Evolutionary conservation across 2,888 invertebrate species (phyloP).

Genomic region (Tenthredo amoena): DNA sequence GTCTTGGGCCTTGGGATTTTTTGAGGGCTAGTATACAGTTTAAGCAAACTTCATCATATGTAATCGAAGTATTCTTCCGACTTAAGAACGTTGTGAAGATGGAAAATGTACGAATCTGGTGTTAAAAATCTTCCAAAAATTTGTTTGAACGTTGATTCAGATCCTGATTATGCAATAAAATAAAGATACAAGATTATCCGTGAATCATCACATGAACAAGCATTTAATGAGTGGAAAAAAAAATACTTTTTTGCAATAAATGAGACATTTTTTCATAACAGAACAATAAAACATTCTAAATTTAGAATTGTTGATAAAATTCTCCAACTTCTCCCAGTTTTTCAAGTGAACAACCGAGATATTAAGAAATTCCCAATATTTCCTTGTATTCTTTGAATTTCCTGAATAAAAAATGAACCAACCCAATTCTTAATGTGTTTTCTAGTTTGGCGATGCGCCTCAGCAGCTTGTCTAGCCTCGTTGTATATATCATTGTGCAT

Average conservation of each 20-base stretch:
- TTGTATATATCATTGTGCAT: conserved; percentile 96
- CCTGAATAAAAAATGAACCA: conserved; percentile 12
- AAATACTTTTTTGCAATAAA: background rate
- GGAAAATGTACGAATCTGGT: too few species aligned
- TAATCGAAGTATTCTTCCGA: too few species aligned
- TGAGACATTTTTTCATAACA: background rate
- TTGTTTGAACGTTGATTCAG: too few species aligned
- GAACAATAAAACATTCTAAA: background rate
- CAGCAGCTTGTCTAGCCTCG: conserved; percentile 97
- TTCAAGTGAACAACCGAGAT: background rate
- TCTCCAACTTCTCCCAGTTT: background rate
- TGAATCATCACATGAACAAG: too few species aligned
- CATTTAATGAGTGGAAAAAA: too few species aligned
- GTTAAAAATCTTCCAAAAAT: too few species aligned
- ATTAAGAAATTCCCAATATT: background rate
- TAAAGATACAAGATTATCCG: too few species aligned
- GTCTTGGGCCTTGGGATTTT: background rate
- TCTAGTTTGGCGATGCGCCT: conserved; percentile 97
- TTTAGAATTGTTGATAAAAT: background rate
- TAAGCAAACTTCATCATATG: too few species aligned
- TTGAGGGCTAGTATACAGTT: too few species aligned
- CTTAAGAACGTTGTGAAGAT: too few species aligned
- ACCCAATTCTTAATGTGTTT: conserved; percentile 94
- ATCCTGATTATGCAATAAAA: too few species aligned
- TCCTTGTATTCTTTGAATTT: background rate